Base-by-base conservation (phyloP, 2,797 vertebrate genomes). In the Lycodopsis pacificus region DNA sequence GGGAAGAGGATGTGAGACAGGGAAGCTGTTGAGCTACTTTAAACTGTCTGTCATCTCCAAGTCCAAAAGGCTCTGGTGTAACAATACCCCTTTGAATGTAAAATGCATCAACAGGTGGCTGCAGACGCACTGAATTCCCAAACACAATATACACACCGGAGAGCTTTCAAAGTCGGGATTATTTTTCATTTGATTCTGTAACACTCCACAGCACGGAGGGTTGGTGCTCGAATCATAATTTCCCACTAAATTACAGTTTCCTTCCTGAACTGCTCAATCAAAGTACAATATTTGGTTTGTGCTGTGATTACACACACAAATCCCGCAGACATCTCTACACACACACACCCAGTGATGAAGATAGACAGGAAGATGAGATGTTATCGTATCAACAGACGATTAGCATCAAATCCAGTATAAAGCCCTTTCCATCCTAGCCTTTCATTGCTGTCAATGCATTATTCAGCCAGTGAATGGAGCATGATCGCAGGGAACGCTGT, bases 291-390 rank as follows among this genome's bases (percentile, higher is more conserved):
- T 92, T 92, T 91, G 88, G 86, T 88, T 88, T 81, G 80, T 82
- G 46, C 72, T 77, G 80, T 90, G 88, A 90, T 88, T 90, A 88
- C n/a, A 68, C 79, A 70, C 86, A 83, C 71, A 85, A 67, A 85
- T 86, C 81, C 44, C 65, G 46, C 73, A 69, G 68, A 84, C 75
- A 70, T 76, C 40, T 63, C 66, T 22, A 71, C 81, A 79, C 42
- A 65, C 61, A 79, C 42, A 65, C 61, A 79, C 75, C 81, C 70
- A 77, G 64, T 84, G 92, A 89, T 91, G 82, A 91, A 90, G 91
- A 92, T 25, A 88, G 91, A 89, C 90, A 90, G 87, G 83, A 92
- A 92, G 88, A 92, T 92, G 88, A 90, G 84, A 88, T 89, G 89
- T 90, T 92, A 88, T 86, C 91, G 83, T 89, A 89, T 85, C 89